These are phyloP conservation scores for Macrostomum cliftonense DNA, from an alignment of 2,888 invertebrate species.

Conservation along the genomic window DNA sequence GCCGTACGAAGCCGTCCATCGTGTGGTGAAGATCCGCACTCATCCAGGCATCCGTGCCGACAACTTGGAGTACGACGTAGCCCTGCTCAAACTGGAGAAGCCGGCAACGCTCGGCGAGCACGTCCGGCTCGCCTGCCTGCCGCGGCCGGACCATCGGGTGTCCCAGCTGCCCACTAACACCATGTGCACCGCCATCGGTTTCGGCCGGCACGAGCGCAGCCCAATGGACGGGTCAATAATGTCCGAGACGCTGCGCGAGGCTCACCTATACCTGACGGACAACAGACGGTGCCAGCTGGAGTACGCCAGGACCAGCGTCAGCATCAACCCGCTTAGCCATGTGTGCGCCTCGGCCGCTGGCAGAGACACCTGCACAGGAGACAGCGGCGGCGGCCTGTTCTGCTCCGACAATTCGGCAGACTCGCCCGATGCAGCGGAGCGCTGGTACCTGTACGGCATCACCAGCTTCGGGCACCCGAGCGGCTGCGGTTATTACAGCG, in stretches of 20 bases:
- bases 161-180: no score
- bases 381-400: constrained; percentile 8
- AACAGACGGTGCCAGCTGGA: no score
- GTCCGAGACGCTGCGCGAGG: no score
- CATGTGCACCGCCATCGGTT: no score
- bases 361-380: constrained; percentile 5
- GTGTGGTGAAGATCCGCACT: no score
- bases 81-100: constrained; percentile 19
- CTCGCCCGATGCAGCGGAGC: not conserved
- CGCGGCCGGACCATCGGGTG: constrained; percentile 1
- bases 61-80: constrained; percentile 18
- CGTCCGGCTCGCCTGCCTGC: constrained; percentile 19
- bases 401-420: not conserved
- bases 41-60: no score
- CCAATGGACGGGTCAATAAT: no score
- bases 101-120: constrained; percentile 14
- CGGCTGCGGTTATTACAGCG: constrained; percentile 3
- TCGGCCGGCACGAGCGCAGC: no score
- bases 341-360: not conserved
- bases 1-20: no score
- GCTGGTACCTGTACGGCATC: constrained; percentile 9
- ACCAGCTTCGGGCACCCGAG: constrained; percentile 3
- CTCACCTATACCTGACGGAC: no score
- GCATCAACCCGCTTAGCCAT: no score
- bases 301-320: no score